Percentiles rank a stretch among this genome's conserved stretches.
Evolutionary conservation across 2,888 invertebrate genomes (phyloP).

Genomic region (Metallyticus violacea): DNA sequence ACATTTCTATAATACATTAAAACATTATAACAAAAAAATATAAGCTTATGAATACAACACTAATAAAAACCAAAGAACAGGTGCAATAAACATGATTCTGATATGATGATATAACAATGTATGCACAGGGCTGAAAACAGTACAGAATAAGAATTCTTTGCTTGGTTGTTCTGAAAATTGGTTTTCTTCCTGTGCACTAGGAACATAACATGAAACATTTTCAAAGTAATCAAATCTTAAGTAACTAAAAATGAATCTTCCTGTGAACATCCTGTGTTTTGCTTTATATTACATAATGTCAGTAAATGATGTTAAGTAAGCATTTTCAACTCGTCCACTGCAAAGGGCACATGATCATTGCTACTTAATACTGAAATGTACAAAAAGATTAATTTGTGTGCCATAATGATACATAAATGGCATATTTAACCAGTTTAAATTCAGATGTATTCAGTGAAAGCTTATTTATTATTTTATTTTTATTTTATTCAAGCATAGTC

Average conservation of each 20-base stretch:
- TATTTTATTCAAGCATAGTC: no score
- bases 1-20: background rate
- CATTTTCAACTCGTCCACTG: no score
- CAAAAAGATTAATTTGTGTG: no score
- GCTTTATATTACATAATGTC: no score
- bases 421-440: no score
- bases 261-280: background rate
- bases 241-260: background rate
- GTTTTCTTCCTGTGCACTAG: background rate
- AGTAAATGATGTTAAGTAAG: no score
- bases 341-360: no score
- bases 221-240: background rate
- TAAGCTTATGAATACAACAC: background rate
- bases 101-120: background rate
- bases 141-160: background rate
- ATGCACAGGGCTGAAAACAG: background rate
- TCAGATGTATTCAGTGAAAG: no score
- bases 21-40: background rate
- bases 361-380: no score
- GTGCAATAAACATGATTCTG: background rate
- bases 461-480: no score
- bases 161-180: background rate
- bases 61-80: background rate
- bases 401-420: no score
- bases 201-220: background rate